phyloP scores from a whole-genome alignment of 1,140 invertebrate species.

The Dendroctonus ponderosae region DNA sequence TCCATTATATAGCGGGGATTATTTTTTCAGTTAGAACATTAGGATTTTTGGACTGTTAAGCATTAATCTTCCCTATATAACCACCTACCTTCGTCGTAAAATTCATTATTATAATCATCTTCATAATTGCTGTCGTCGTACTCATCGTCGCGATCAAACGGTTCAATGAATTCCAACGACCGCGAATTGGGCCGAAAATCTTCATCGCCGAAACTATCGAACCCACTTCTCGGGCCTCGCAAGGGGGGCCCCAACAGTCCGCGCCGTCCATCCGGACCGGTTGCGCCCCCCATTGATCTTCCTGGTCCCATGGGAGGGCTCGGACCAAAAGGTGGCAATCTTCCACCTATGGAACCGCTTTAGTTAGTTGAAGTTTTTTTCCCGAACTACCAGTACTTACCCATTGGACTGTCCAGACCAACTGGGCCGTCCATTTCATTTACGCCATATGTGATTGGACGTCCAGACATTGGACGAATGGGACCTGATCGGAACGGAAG shows the following conservation, averaged over 20 bases:
- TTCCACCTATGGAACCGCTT: slow-evolving; percentile 1
- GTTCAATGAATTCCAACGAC: neutral
- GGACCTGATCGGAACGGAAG: too few species aligned
- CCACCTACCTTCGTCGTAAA: slow-evolving; percentile 30
- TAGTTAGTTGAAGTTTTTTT: neutral
- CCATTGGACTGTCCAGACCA: slow-evolving; percentile 3
- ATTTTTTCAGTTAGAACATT: neutral
- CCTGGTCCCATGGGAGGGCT: slow-evolving; percentile 1
- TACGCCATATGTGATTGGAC: neutral
- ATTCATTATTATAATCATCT: slow-evolving; percentile 36
- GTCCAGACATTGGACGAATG: neutral
- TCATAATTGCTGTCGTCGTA: slow-evolving; percentile 32
- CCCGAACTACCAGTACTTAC: neutral
- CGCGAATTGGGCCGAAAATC: slow-evolving; percentile 37
- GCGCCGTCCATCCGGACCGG: neutral
- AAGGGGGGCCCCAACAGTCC: neutral
- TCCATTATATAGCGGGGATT: too few species aligned
- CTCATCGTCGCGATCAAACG: slow-evolving; percentile 12
- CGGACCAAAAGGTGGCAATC: neutral
- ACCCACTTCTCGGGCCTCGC: slow-evolving; percentile 12
- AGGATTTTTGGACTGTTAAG: neutral
- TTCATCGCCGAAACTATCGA: slow-evolving; percentile 36
- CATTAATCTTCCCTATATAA: neutral
- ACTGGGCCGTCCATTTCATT: neutral
- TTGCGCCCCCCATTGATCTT: neutral